A percentile compares a stretch with the other conserved stretches of the same genome.
These are phyloP conservation scores for Spicauda simplicius DNA, from an alignment of 2,888 invertebrate genomes.

Conservation along the genomic window DNA sequence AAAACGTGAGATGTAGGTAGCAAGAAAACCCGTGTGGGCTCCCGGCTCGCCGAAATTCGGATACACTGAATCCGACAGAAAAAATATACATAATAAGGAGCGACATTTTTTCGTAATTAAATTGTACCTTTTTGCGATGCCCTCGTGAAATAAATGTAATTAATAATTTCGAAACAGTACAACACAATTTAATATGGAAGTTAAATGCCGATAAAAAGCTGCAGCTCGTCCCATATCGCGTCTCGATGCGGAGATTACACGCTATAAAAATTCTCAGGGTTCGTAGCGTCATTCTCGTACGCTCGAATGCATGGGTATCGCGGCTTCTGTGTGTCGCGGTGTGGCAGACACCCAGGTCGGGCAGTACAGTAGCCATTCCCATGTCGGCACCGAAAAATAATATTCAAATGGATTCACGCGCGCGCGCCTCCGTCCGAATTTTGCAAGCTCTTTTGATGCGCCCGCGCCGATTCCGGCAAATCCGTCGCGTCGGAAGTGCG, in stretches of 20 bases:
- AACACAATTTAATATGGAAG: slow-evolving; percentile 63
- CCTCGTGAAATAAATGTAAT: slow-evolving; percentile 61
- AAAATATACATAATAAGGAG: slow-evolving; percentile 65
- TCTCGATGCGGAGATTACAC: slow-evolving; percentile 69
- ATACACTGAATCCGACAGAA: slow-evolving; percentile 72
- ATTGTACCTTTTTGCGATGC: slow-evolving; percentile 68
- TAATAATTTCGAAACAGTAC: slow-evolving; percentile 66
- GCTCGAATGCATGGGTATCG: slow-evolving; percentile 41
- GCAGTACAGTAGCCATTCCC: slow-evolving; percentile 66
- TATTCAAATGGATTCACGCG: slow-evolving; percentile 84
- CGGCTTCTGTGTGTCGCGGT: slow-evolving; percentile 37
- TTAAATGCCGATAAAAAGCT: slow-evolving; percentile 64
- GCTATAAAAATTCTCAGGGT: slow-evolving; percentile 64
- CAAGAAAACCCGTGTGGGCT: slow-evolving; percentile 80
- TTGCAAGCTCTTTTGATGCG: slow-evolving; percentile 81
- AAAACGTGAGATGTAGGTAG: slow-evolving; percentile 82
- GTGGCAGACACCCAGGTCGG: slow-evolving; percentile 51
- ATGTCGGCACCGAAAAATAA: slow-evolving; percentile 76
- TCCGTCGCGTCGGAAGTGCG: slow-evolving; percentile 85
- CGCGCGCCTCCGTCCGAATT: slow-evolving; percentile 80
- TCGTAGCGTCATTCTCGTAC: slow-evolving; percentile 23
- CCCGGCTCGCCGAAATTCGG: slow-evolving; percentile 66
- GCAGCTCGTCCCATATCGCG: slow-evolving; percentile 52
- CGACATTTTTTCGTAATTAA: slow-evolving; percentile 80
- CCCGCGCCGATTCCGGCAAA: slow-evolving; percentile 84